Evolutionary conservation across 2,797 vertebrate species (phyloP), one percentile per base, ranked within the genome.

Genomic region (Ibycter americanus): DNA sequence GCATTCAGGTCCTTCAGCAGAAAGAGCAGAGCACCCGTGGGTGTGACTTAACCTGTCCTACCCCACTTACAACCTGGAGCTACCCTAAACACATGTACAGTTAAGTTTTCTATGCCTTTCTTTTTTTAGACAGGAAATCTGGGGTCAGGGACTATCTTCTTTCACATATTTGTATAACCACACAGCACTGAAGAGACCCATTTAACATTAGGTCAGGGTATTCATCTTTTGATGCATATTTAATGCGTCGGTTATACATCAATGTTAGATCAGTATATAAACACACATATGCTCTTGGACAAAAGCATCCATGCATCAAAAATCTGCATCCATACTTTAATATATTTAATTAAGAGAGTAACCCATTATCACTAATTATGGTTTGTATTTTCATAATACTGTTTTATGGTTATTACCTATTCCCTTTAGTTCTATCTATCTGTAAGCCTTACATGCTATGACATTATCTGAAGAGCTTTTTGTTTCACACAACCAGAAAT

Each of bases 371-470:
- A 51, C 79, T 96, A 95, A 97, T 96, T 96, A 94, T 79, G 59
- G 89, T 92, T 96, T 93, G 95, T 96, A 94, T 96, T 96, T 96
- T 96, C 89, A 89, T 96, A 96, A 96, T 91, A 86, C 31, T 52
- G 62, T 70, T 97, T 97, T 96, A 97, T 83, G 92, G 93, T 97
- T 96, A 97, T 97, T 97, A 91, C 72, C 66, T 86, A 93, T 87
- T 95, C 87, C 93, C 88, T 95, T 95, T 87, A 81, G 36, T 87
- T 96, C 89, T 72, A 83, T 91, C 92, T 82, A 82, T 95, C 91
- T 84, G 34, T 49, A 89, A 95, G 56, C 49, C 58, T 76, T 65
- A 78, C 36, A 19, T 42, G 38, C 20, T 62, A 14, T 47, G 83
- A 72, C 67, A 85, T 42, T 83, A 42, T 72, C 68, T 66, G 62